Percentiles rank a stretch among this genome's conserved stretches.
phyloP scores from a whole-genome alignment of 1,140 invertebrate genomes.

The Armadillidium nasatum region DNA sequence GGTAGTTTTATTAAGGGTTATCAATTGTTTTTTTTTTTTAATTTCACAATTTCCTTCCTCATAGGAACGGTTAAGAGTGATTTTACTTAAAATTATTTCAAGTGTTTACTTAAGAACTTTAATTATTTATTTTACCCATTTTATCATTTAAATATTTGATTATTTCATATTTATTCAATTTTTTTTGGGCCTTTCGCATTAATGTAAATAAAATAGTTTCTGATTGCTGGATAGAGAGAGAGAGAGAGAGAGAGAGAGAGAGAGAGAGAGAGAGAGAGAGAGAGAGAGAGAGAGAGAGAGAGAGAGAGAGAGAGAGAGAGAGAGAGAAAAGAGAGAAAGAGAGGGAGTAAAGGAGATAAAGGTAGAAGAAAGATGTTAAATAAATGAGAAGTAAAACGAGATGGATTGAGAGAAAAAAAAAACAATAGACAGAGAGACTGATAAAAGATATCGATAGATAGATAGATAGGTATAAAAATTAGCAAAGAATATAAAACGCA shows the following conservation, averaged over 20 bases:
- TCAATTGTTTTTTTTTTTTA: neutral
- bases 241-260: neutral
- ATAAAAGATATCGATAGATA: no score
- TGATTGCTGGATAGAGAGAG: neutral
- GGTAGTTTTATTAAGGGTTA: neutral
- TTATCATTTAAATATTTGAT: slow-evolving; percentile 10
- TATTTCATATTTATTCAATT: neutral
- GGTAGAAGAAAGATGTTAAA: neutral
- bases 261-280: neutral
- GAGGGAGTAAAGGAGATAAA: neutral
- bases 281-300: neutral
- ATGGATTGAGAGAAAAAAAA: no score
- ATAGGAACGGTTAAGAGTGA: neutral
- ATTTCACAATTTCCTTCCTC: slow-evolving; percentile 3
- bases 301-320: neutral
- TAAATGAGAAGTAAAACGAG: no score
- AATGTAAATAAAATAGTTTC: no score
- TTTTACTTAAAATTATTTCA: slow-evolving; percentile 8
- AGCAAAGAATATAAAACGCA: no score
- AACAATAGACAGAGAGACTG: no score
- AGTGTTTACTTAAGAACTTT: neutral
- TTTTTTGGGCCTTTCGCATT: neutral
- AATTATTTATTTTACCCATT: slow-evolving; percentile 9
- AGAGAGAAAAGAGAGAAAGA: neutral
- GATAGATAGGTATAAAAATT: no score